Evolutionary conservation across 2,797 vertebrate species (phyloP).

Genomic region (Eleutherodactylus coqui): DNA sequence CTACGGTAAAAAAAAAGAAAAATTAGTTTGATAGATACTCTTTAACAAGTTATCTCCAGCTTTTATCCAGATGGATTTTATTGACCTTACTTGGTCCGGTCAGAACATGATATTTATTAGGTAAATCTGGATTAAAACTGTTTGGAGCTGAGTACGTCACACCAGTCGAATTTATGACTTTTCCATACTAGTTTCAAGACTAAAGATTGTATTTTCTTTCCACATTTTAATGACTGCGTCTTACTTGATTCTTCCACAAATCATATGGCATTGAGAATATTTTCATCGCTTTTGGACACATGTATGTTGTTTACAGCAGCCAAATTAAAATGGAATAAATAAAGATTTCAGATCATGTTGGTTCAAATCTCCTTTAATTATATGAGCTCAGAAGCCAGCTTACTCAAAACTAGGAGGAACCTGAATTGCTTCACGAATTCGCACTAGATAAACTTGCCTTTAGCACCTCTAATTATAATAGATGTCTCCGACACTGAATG

Average conservation of each 20-base stretch:
- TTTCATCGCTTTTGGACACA: constrained; percentile 5
- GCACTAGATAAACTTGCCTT: constrained; percentile 44
- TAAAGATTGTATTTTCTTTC: not conserved
- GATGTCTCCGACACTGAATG: constrained; percentile 34
- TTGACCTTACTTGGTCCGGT: not conserved
- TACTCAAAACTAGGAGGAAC: constrained; percentile 35
- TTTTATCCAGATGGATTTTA: not conserved
- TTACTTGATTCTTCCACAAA: not conserved
- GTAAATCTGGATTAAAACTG: not conserved
- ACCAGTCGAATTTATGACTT: not conserved
- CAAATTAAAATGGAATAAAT: constrained; percentile 21
- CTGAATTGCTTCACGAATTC: constrained; percentile 36
- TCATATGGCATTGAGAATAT: not conserved
- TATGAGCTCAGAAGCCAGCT: constrained; percentile 36
- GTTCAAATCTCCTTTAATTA: constrained; percentile 41
- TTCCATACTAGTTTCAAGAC: not conserved
- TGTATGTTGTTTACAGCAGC: not conserved
- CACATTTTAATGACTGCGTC: not conserved
- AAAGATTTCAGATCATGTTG: constrained; percentile 28
- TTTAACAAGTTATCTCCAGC: not conserved
- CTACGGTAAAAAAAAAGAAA: not conserved
- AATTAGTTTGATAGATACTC: not conserved
- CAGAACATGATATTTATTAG: not conserved
- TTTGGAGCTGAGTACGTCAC: too few species aligned
- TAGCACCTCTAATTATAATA: constrained; percentile 47